Conservation (phyloP, 2,888 invertebrate genomes). For the Syritta pipiens region DNA sequence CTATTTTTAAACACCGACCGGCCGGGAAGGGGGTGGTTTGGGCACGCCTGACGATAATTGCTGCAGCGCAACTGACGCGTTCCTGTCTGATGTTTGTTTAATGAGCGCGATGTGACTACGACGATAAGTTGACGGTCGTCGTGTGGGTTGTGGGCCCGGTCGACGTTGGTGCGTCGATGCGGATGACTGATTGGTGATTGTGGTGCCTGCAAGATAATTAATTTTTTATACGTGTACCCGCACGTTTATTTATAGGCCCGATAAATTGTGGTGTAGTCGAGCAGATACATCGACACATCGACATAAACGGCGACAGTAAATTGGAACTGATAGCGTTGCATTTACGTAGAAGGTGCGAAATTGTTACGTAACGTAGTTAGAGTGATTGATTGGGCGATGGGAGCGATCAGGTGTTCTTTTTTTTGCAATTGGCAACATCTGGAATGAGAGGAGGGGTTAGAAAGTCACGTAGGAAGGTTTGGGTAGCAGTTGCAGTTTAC, state of each 20-base stretch:
- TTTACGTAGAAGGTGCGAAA: slow-evolving; percentile 7
- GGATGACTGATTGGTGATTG: slow-evolving; percentile 18
- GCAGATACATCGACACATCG: too few relatives aligned
- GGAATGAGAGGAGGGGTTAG: too few relatives aligned
- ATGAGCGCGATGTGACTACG: slow-evolving; percentile 1
- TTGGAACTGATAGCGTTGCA: neutral
- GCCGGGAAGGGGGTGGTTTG: neutral
- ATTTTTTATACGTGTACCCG: neutral
- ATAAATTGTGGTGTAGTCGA: neutral
- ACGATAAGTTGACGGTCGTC: slow-evolving; percentile 7
- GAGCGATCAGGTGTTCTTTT: neutral
- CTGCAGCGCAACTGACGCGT: slow-evolving; percentile 15
- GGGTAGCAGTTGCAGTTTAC: too few relatives aligned
- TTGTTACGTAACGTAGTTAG: too few relatives aligned
- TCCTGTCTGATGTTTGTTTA: slow-evolving; percentile 11
- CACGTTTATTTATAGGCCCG: slow-evolving; percentile 3
- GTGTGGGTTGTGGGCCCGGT: neutral
- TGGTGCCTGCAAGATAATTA: slow-evolving; percentile 14
- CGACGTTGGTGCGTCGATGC: slow-evolving; percentile 1
- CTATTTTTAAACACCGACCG: neutral
- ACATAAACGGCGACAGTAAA: neutral
- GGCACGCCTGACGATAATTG: slow-evolving; percentile 14
- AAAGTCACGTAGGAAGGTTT: too few relatives aligned
- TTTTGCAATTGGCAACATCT: too few relatives aligned
- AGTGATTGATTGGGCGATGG: too few relatives aligned